phyloP scores from a whole-genome alignment of 2,113 vertebrate genomes.

The Muntiacus reevesi region DNA sequence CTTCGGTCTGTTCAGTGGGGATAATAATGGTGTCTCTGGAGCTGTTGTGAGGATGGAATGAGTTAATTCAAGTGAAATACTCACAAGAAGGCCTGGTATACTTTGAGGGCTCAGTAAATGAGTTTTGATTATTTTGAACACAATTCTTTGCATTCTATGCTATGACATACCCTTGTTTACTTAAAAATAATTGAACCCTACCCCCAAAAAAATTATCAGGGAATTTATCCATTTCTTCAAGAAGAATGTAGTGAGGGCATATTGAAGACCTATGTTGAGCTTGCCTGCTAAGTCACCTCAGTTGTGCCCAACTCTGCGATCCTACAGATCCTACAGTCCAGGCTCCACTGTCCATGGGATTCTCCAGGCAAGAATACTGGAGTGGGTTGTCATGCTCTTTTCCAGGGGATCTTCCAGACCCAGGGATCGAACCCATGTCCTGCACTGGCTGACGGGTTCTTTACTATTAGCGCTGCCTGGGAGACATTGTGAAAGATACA shows the following conservation, averaged over 20 bases:
- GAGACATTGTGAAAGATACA: not conserved
- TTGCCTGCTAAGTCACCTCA: not conserved
- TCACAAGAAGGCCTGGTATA: not conserved
- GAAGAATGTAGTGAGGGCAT: not conserved
- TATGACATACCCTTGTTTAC: not conserved
- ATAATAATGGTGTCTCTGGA: not conserved
- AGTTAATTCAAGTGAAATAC: not conserved
- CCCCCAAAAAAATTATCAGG: not conserved
- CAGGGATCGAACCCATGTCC: not conserved
- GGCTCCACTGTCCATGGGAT: not conserved
- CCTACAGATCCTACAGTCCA: not conserved
- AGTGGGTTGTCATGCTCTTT: not conserved
- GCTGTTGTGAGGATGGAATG: not conserved
- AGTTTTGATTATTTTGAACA: not conserved
- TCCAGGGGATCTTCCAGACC: not conserved
- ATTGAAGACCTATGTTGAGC: not conserved
- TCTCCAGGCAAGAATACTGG: not conserved
- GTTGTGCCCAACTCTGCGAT: not conserved
- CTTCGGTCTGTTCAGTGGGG: not conserved
- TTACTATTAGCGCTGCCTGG: not conserved
- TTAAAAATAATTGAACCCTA: not conserved
- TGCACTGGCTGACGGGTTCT: not conserved
- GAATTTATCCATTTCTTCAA: not conserved
- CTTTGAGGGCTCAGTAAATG: not conserved
- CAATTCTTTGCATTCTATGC: not conserved